Percentiles rank a stretch among this genome's conserved stretches.
phyloP scores from a whole-genome alignment of 2,113 vertebrate species.

The Mastomys coucha region DNA sequence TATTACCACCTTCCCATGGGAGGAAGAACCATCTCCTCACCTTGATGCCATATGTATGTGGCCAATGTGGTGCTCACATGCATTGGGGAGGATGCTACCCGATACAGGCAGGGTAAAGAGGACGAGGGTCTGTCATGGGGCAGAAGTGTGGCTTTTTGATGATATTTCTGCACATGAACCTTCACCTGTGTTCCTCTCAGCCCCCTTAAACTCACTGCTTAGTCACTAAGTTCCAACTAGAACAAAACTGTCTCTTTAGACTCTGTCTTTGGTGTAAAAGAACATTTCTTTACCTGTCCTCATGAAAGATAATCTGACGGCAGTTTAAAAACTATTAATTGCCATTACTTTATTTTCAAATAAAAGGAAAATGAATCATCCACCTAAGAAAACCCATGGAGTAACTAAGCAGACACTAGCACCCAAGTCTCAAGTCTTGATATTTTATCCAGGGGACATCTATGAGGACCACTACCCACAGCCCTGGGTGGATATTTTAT shows the following conservation, averaged over 20 bases:
- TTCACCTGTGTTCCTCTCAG: background rate
- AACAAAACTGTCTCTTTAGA: background rate
- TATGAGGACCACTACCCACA: background rate
- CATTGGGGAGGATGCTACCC: background rate
- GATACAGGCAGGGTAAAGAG: background rate
- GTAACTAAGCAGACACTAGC: background rate
- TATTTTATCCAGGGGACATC: background rate
- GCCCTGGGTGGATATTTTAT: background rate
- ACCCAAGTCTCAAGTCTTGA: background rate
- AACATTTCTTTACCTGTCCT: background rate
- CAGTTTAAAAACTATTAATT: background rate
- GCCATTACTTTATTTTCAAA: conserved; percentile 26
- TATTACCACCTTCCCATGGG: background rate
- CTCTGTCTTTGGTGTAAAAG: background rate
- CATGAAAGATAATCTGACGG: background rate
- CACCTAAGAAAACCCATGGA: background rate
- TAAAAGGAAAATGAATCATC: background rate
- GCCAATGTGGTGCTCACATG: background rate
- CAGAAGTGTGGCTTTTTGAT: too few relatives aligned
- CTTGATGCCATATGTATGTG: background rate
- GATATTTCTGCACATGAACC: background rate
- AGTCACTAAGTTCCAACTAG: background rate
- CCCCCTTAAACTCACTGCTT: background rate
- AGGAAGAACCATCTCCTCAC: background rate
- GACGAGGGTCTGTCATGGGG: background rate